These are phyloP conservation scores for Anguilla megastoma DNA, from an alignment of 2,797 vertebrate genomes.

Conservation along the genomic window DNA sequence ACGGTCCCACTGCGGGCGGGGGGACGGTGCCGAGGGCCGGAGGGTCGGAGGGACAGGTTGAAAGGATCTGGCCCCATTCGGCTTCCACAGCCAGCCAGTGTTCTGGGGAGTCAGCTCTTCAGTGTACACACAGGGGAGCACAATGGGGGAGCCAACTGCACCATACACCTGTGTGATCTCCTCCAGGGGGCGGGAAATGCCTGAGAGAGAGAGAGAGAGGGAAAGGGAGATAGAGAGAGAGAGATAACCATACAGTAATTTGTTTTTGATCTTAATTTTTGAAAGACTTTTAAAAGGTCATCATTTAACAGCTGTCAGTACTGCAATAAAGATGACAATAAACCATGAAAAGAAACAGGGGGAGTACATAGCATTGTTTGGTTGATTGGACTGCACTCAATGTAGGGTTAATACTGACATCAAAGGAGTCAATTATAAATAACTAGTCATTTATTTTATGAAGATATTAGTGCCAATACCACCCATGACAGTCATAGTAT, in stretches of 20 bases:
- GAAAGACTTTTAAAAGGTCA: not conserved
- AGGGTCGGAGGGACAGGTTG: slow-evolving; percentile 38
- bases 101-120: slow-evolving; percentile 36
- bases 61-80: not conserved
- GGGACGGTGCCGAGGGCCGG: not conserved
- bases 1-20: slow-evolving; percentile 40
- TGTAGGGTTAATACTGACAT: not conserved
- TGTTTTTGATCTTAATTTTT: not conserved
- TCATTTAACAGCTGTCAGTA: not conserved
- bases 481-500: not conserved
- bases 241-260: not conserved
- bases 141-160: slow-evolving; percentile 58
- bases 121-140: slow-evolving; percentile 70
- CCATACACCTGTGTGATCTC: slow-evolving; percentile 59
- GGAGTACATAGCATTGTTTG: not conserved
- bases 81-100: slow-evolving; percentile 57
- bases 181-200: slow-evolving; percentile 60
- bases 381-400: not conserved
- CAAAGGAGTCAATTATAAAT: not conserved
- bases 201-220: slow-evolving; percentile 50
- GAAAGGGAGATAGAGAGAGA: not conserved
- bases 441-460: not conserved
- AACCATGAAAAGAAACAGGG: not conserved
- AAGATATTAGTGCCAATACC: not conserved
- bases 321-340: not conserved